These are phyloP conservation scores for Anhinga anhinga DNA, from an alignment of 2,113 vertebrate genomes.

Conservation along the genomic window DNA sequence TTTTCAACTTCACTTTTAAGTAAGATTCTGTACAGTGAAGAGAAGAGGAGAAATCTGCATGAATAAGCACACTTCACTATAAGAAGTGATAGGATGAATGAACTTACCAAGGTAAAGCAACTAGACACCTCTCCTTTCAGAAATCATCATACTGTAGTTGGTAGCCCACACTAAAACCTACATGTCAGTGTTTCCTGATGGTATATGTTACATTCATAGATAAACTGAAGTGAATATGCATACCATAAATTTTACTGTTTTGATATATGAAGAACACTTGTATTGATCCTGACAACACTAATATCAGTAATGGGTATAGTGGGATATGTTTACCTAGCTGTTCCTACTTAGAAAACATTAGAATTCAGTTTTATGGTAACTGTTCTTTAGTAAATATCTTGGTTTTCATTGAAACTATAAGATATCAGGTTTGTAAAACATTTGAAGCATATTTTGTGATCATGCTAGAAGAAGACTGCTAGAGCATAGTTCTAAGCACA, in stretches of 20 bases:
- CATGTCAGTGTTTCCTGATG: background rate
- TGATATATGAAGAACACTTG: background rate
- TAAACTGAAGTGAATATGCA: background rate
- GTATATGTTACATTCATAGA: background rate
- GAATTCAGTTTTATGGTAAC: background rate
- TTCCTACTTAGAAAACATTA: background rate
- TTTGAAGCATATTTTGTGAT: background rate
- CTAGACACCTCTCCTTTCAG: background rate
- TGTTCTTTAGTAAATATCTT: background rate
- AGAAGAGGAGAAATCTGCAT: background rate
- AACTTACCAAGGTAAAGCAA: background rate
- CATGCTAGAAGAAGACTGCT: background rate
- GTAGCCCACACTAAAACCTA: background rate
- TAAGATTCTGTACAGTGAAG: background rate
- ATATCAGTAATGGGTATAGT: background rate
- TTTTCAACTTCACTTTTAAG: background rate
- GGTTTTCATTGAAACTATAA: background rate
- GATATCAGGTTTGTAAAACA: background rate
- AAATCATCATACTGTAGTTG: background rate
- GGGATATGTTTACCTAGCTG: background rate
- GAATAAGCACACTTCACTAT: background rate
- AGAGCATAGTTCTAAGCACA: background rate
- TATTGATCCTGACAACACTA: background rate
- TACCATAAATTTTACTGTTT: background rate
- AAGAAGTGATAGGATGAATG: background rate